Percentiles rank a stretch among this genome's conserved stretches.
These are phyloP conservation scores for Leistus spinibarbis DNA, from an alignment of 2,888 invertebrate species.

Conservation along the genomic window DNA sequence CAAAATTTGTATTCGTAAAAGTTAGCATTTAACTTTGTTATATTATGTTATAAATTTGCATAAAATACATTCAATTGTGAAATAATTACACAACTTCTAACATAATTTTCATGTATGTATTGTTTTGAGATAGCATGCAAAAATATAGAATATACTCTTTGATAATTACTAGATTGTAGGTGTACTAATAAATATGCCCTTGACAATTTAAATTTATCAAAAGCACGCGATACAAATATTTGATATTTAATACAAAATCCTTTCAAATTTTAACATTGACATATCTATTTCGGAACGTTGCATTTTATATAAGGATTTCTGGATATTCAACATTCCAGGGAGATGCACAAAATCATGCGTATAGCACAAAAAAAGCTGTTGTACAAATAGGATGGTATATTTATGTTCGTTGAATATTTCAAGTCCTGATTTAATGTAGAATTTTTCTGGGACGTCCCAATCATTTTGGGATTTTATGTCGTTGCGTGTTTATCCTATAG, in stretches of 20 bases:
- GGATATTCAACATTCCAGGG: no score
- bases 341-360: no score
- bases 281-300: no score
- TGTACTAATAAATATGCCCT: neutral
- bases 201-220: neutral
- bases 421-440: no score
- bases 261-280: neutral
- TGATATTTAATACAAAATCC: neutral
- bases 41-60: neutral
- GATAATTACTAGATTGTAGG: neutral
- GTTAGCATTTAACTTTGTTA: neutral
- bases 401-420: no score
- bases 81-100: neutral
- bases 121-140: neutral
- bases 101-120: neutral
- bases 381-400: no score
- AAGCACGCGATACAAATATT: neutral
- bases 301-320: no score
- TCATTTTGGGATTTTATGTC: no score
- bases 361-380: no score
- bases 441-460: no score
- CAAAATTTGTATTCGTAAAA: no score
- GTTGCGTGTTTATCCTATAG: no score
- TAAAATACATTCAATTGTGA: neutral
- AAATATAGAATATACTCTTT: neutral